A percentile compares a stretch with the other conserved stretches of the same genome.
Conservation (phyloP, 1,140 invertebrate species). For the Littorina saxatilis region DNA sequence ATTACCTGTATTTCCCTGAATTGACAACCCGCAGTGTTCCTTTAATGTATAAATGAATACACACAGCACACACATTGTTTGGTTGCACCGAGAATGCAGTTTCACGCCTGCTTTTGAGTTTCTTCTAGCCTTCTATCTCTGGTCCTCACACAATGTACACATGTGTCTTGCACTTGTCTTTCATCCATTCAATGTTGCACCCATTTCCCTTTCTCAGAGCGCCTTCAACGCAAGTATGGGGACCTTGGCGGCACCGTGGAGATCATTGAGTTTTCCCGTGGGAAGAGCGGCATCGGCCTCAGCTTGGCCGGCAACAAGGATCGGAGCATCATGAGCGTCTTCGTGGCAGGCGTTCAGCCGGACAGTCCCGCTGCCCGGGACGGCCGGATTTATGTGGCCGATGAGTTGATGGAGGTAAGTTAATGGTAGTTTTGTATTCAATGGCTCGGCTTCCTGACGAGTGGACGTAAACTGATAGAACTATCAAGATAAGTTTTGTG, state of each 20-base stretch:
- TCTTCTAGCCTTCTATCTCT: too few relatives aligned
- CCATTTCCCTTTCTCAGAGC: constrained; percentile 81
- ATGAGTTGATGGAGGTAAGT: constrained; percentile 94
- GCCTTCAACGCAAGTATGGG: constrained; percentile 93
- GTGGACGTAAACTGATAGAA: too few relatives aligned
- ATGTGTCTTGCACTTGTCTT: too few relatives aligned
- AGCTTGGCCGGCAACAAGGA: constrained; percentile 96
- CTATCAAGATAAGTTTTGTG: too few relatives aligned
- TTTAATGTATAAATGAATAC: too few relatives aligned
- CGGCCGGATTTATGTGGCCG: constrained; percentile 89
- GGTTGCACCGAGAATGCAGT: too few relatives aligned
- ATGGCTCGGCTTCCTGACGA: too few relatives aligned
- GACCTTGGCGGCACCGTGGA: constrained; percentile 82
- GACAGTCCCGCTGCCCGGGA: constrained; percentile 87
- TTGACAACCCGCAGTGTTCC: too few relatives aligned
- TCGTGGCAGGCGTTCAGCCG: constrained; percentile 95
- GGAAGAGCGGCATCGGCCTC: constrained; percentile 85
- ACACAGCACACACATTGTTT: too few relatives aligned
- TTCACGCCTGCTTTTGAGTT: too few relatives aligned
- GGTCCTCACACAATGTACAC: too few relatives aligned
- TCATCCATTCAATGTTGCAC: background rate
- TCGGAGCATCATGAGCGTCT: constrained; percentile 95
- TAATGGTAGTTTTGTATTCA: background rate
- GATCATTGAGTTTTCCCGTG: constrained; percentile 83
- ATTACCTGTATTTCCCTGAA: too few relatives aligned